phyloP scores from a whole-genome alignment of 2,113 vertebrate genomes.

The Megaptera novaeangliae region DNA sequence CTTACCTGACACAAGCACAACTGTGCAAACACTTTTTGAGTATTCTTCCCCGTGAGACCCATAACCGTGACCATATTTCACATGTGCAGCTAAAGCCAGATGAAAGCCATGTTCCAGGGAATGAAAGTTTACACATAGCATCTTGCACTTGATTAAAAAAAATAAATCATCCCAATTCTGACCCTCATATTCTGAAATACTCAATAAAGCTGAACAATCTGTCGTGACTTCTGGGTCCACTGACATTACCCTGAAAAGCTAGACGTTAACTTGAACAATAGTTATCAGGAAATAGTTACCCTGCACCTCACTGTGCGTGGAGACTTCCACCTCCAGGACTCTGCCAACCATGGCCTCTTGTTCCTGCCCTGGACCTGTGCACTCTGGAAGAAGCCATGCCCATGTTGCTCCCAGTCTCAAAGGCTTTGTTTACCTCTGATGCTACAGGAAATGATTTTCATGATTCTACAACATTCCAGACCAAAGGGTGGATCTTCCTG shows the following conservation, averaged over 20 bases:
- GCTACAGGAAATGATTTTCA: background rate
- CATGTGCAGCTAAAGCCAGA: background rate
- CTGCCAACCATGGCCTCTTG: fast-evolving
- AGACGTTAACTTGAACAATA: background rate
- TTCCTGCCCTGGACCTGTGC: too few species aligned
- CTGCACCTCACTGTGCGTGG: background rate
- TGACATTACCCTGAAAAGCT: background rate
- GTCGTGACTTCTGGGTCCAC: background rate
- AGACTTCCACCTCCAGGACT: too few species aligned
- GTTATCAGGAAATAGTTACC: background rate
- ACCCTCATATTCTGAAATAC: background rate
- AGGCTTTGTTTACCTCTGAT: background rate
- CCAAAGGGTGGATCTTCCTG: background rate
- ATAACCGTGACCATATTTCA: background rate
- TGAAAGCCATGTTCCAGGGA: background rate
- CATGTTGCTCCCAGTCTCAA: background rate
- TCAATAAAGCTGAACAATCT: background rate
- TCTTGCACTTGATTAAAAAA: background rate
- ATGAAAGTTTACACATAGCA: background rate
- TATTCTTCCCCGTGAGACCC: background rate
- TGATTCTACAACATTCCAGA: background rate
- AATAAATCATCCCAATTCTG: background rate
- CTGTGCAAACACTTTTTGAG: background rate
- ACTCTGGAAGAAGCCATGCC: background rate
- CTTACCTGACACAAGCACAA: background rate